Conservation (phyloP, 2,888 invertebrate species). For the Halocaridina rubra region DNA sequence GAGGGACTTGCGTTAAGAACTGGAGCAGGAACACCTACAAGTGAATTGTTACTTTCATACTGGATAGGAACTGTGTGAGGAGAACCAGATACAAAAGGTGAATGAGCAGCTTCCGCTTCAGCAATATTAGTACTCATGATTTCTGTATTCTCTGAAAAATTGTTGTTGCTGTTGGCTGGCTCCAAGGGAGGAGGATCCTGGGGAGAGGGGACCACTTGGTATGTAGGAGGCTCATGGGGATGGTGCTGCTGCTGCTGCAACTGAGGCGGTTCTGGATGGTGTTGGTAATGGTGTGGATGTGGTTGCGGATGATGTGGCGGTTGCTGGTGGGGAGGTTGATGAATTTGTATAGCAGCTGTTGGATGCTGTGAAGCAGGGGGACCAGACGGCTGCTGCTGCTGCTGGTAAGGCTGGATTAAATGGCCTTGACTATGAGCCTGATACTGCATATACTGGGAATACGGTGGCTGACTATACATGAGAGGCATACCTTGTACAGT, state of each 20-base stretch:
- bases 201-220: neutral
- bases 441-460: conserved; percentile 22
- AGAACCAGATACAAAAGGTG: conserved; percentile 32
- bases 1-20: conserved; percentile 24
- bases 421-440: conserved; percentile 18
- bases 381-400: conserved; percentile 10
- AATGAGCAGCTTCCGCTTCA: neutral
- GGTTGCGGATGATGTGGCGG: conserved; percentile 32
- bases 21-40: conserved; percentile 15
- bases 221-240: neutral
- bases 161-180: neutral
- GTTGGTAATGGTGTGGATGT: conserved; percentile 23
- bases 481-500: conserved; percentile 50
- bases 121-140: neutral
- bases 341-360: conserved; percentile 3
- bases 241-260: conserved; percentile 10
- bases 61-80: conserved; percentile 25
- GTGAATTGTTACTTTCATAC: conserved; percentile 34
- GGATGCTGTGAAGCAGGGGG: conserved; percentile 26
- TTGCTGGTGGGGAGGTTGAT: conserved; percentile 39
- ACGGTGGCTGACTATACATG: conserved; percentile 40
- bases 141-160: conserved; percentile 26
- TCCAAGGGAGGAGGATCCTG: conserved; percentile 19
- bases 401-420: conserved; percentile 29
- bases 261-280: conserved; percentile 30